These are phyloP conservation scores for Entelurus aequoreus DNA, from an alignment of 2,113 vertebrate species.

Conservation along the genomic window DNA sequence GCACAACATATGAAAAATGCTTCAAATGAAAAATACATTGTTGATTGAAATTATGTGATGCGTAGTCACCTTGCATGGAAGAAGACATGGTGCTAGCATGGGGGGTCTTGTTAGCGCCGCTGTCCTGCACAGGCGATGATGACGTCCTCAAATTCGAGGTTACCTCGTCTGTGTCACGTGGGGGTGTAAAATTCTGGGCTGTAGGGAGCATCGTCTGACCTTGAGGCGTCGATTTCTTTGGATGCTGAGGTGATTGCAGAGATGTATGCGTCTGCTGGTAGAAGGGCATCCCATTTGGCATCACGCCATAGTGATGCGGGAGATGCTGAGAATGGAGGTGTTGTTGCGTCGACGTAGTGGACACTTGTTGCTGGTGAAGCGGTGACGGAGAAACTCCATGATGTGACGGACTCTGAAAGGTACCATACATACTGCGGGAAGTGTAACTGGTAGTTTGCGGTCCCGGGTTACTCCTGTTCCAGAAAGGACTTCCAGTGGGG, in stretches of 20 bases:
- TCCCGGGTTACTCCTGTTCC: slow-evolving; percentile 79
- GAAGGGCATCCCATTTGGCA: slow-evolving; percentile 72
- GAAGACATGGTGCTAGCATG: slow-evolving; percentile 42
- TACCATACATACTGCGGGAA: slow-evolving; percentile 63
- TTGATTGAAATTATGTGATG: background rate
- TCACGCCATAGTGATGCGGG: slow-evolving; percentile 63
- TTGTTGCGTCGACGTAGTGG: slow-evolving; percentile 56
- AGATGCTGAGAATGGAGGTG: slow-evolving; percentile 63
- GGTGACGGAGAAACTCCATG: slow-evolving; percentile 57
- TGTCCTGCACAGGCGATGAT: slow-evolving; percentile 49
- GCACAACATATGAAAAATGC: background rate
- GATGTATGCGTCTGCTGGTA: slow-evolving; percentile 65
- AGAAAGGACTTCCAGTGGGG: slow-evolving; percentile 75
- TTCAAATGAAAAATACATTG: background rate
- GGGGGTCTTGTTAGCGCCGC: slow-evolving; percentile 57
- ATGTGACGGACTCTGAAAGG: slow-evolving; percentile 68
- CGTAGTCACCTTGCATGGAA: slow-evolving; percentile 59
- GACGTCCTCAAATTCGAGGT: slow-evolving; percentile 53
- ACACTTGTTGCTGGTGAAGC: slow-evolving; percentile 69
- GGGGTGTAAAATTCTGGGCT: slow-evolving; percentile 66
- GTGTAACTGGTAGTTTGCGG: slow-evolving; percentile 78
- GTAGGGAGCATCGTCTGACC: slow-evolving; percentile 53
- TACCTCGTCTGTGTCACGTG: slow-evolving; percentile 54
- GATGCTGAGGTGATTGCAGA: slow-evolving; percentile 50
- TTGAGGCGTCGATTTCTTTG: slow-evolving; percentile 52